Evolutionary conservation across 2,888 invertebrate genomes (phyloP).

Genomic region (Hirtodrosophila confusa): DNA sequence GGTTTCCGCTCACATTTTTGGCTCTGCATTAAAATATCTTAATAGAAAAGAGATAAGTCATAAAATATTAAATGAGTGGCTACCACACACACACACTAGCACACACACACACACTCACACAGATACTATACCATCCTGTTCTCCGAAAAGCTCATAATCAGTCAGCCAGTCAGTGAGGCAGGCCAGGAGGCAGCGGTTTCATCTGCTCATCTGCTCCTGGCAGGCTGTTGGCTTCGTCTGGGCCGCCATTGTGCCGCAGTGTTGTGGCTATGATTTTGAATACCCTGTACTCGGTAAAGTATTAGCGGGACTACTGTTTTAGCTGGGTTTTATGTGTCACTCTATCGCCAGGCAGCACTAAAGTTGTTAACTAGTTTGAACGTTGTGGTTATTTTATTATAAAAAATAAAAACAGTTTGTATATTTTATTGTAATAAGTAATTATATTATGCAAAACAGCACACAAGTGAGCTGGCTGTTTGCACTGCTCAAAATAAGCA

Average conservation of each 20-base stretch:
- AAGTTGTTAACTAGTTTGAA: too few species aligned
- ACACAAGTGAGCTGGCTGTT: too few species aligned
- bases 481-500: too few species aligned
- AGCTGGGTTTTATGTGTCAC: too few species aligned
- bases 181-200: conserved; percentile 53
- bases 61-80: conserved; percentile 72
- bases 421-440: too few species aligned
- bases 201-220: conserved; percentile 43
- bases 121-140: too few species aligned
- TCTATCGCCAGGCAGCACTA: too few species aligned
- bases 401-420: too few species aligned
- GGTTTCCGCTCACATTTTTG: conserved; percentile 47
- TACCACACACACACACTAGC: conserved; percentile 32
- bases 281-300: neutral
- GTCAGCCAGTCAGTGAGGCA: conserved; percentile 32
- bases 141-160: conserved; percentile 50
- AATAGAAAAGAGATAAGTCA: conserved; percentile 77
- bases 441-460: too few species aligned
- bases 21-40: conserved; percentile 67
- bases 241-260: conserved; percentile 47
- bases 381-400: too few species aligned
- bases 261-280: conserved; percentile 61
- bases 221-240: conserved; percentile 33
- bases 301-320: neutral
- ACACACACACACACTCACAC: conserved; percentile 3